These are phyloP conservation scores for Tethea ocularis DNA, from an alignment of 2,888 invertebrate genomes.

Conservation along the genomic window DNA sequence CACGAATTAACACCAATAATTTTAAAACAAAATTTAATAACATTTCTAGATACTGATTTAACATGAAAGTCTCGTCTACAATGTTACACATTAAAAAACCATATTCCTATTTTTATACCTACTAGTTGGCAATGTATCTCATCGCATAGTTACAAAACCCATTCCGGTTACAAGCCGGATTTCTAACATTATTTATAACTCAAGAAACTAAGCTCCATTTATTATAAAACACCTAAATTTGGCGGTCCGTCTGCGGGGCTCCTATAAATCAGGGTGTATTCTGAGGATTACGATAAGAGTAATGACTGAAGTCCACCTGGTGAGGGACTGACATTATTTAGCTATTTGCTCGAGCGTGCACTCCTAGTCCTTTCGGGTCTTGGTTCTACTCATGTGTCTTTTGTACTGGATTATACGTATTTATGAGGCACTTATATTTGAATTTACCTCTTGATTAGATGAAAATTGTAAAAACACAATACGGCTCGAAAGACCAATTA, in stretches of 20 bases:
- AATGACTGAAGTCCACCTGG: conserved; percentile 82
- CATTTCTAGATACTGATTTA: neutral
- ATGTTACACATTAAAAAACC: neutral
- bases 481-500: too few species aligned
- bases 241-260: conserved; percentile 73
- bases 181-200: conserved; percentile 76
- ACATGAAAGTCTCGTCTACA: neutral
- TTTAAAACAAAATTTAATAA: neutral
- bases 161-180: conserved; percentile 55
- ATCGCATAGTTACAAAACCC: conserved; percentile 38
- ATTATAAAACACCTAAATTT: conserved; percentile 81
- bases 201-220: conserved; percentile 77
- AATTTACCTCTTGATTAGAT: neutral
- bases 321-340: conserved; percentile 75
- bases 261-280: conserved; percentile 79
- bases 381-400: conserved; percentile 23
- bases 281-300: conserved; percentile 81
- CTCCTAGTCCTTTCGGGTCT: conserved; percentile 28
- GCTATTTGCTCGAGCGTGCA: conserved; percentile 70
- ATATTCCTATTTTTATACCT: neutral
- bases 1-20: too few species aligned
- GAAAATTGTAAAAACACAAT: too few species aligned
- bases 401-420: conserved; percentile 28
- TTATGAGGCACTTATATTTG: conserved; percentile 20
- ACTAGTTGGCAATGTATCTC: neutral